Base-by-base conservation (phyloP, 2,888 invertebrate species). In the Mesoligia furuncula region DNA sequence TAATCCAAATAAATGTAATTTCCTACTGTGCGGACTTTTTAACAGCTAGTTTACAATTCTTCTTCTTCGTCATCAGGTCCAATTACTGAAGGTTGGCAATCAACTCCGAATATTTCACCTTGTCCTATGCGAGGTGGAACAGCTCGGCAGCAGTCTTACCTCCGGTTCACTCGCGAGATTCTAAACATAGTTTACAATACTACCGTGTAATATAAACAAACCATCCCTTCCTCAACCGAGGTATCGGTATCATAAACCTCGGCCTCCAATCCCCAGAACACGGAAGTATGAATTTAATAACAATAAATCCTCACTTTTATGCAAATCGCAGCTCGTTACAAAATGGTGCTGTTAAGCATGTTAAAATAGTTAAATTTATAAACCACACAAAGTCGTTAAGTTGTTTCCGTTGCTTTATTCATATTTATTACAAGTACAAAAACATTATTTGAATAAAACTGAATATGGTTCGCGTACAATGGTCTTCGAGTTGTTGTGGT, bases 351-450 rank as follows among this genome's bases (percentile, higher is more conserved):
- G 79, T 80, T 81, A 77, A 83, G 77, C 77, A 87, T 77, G 75
- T 85, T 77, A 70, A 81, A 89, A 87, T 85, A 89, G 83, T 83
- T 68, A 82, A 79, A 84, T 85, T 77, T 78, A 81, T 71, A 77
- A 81, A 75, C 68, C 75, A 86, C 70, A 83, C 65, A 75, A 42
- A 75, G 74, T 85, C 87, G 67, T 87, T 88, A 77, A 73, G 39
- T 73, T 42, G 77, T 64, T 82, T 88, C 87, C 89, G 85, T 54
- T 54, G 31, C 6, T 79, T 73, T 79, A 85, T 85, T 76, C 39
- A 79, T 81, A 79, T 84, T 86, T 81, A 84, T 80, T 62, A 73
- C 73, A 69, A 61, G 76, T 45, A 62, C 64, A 72, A 78, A 66
- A 84, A 81, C 77, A 57, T 75, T 57, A 77, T 84, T 78, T 80